Conservation (phyloP, 2,888 invertebrate genomes). For the Cheilosia grossa region DNA sequence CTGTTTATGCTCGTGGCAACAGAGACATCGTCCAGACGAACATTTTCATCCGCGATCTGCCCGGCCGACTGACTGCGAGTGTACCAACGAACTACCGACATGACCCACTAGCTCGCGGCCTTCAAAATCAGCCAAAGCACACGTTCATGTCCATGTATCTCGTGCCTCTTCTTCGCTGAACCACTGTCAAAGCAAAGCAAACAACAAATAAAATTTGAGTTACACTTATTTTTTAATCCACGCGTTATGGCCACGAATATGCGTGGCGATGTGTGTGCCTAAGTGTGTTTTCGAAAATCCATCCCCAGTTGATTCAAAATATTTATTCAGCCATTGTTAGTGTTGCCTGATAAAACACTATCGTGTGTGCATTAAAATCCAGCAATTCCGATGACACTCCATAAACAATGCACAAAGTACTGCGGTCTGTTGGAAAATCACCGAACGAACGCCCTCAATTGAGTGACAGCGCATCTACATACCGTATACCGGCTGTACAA, state of each 20-base stretch:
- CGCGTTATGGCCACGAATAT: constrained; percentile 12
- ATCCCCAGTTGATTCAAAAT: constrained; percentile 74
- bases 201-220: constrained; percentile 39
- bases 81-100: no score
- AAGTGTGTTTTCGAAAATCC: constrained; percentile 53
- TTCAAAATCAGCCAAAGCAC: no score
- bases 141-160: no score
- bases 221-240: constrained; percentile 51
- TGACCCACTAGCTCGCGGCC: no score
- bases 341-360: constrained; percentile 75
- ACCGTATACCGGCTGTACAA: background rate
- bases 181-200: background rate
- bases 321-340: constrained; percentile 73
- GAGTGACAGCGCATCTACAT: constrained; percentile 65
- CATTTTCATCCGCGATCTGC: no score
- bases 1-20: no score
- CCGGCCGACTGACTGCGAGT: no score
- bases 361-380: constrained; percentile 73
- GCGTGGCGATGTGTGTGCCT: constrained; percentile 6
- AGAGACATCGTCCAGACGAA: no score
- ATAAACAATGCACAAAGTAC: constrained; percentile 68
- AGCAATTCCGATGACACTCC: constrained; percentile 74
- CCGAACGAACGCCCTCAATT: constrained; percentile 72
- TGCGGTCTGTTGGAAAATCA: constrained; percentile 65
- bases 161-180: no score